Percentiles rank a stretch among this genome's conserved stretches.
Evolutionary conservation across 2,797 vertebrate species (phyloP).

Genomic region (Sebastes trivittatus): DNA sequence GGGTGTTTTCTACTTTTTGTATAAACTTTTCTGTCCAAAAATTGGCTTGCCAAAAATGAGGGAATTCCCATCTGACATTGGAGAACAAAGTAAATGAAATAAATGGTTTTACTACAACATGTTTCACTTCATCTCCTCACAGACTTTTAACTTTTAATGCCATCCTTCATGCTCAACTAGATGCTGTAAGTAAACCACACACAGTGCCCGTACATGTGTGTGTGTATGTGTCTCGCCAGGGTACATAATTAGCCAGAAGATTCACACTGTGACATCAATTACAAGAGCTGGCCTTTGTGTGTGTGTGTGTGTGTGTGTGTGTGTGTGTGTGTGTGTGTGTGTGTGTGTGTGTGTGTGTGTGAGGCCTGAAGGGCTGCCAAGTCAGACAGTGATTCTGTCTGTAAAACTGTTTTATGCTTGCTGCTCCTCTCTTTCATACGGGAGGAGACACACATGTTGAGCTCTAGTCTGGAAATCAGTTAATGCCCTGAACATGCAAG

Average conservation of each 20-base stretch:
- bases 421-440: conserved; percentile 1
- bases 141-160: conserved; percentile 45
- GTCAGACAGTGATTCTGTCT: conserved; percentile 19
- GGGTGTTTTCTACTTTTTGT: neutral
- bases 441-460: neutral
- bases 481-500: neutral
- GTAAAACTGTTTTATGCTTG: neutral
- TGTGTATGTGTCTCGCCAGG: conserved; percentile 35
- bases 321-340: conserved; percentile 73
- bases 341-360: neutral
- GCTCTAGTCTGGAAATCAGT: neutral
- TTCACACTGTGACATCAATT: conserved; percentile 40
- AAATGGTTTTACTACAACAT: neutral
- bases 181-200: conserved; percentile 42
- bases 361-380: conserved; percentile 37
- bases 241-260: conserved; percentile 21
- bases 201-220: conserved; percentile 51
- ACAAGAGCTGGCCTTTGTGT: neutral
- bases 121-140: neutral
- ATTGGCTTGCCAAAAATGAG: too few species aligned
- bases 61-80: neutral
- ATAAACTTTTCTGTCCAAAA: neutral
- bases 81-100: neutral
- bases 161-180: conserved; percentile 54
- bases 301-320: neutral